Percentiles rank a stretch among this genome's conserved stretches.
Evolutionary conservation across 2,888 invertebrate species (phyloP).

Genomic region (Tethea ocularis): DNA sequence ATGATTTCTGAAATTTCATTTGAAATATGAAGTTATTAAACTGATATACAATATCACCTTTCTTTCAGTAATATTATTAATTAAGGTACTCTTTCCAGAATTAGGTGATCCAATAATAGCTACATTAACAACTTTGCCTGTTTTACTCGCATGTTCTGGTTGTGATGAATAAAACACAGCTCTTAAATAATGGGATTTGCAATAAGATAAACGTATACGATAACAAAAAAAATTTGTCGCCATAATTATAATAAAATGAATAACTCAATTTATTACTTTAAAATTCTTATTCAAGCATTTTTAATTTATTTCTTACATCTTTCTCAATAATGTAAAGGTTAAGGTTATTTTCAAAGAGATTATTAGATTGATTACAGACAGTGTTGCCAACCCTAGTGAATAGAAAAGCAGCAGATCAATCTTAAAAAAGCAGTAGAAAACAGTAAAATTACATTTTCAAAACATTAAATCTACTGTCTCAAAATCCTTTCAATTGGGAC

Average conservation of each 20-base stretch:
- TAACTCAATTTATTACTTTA: not conserved
- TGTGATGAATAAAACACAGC: slow-evolving; percentile 60
- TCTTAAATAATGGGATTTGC: slow-evolving; percentile 37
- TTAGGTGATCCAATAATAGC: slow-evolving; percentile 97
- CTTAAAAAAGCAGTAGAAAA: no score
- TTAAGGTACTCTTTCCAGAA: slow-evolving; percentile 97
- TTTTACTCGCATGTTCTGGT: slow-evolving; percentile 48
- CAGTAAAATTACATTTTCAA: no score
- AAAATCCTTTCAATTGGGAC: no score
- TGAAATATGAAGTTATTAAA: slow-evolving; percentile 19
- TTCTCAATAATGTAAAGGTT: no score
- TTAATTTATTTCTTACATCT: no score
- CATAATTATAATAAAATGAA: not conserved
- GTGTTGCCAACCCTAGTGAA: no score
- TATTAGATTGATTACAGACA: no score
- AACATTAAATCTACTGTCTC: no score
- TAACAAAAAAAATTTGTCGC: slow-evolving; percentile 26
- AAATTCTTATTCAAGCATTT: no score
- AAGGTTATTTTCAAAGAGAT: no score
- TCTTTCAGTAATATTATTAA: slow-evolving; percentile 92
- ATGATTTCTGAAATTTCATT: not conserved
- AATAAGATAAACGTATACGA: slow-evolving; percentile 33
- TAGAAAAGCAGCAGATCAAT: no score
- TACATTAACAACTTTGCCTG: slow-evolving; percentile 85
- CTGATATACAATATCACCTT: slow-evolving; percentile 80